A percentile compares a stretch with the other conserved stretches of the same genome.
Conservation (phyloP, 2,797 vertebrate species). For the Silurus lanzhouensis region DNA sequence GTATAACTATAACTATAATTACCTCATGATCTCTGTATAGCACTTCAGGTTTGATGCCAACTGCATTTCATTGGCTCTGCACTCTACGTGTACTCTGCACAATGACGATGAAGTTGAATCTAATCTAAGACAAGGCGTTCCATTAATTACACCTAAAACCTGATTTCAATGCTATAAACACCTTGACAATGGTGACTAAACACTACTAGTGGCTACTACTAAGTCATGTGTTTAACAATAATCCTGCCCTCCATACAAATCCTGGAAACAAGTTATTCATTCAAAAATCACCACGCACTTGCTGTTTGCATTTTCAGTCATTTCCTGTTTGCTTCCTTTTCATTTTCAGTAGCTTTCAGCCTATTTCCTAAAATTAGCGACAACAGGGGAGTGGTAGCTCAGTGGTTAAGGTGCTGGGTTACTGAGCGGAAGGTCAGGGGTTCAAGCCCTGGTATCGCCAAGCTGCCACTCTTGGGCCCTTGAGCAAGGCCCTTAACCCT, state of each 20-base stretch:
- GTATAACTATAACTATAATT: no score
- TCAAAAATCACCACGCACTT: not conserved
- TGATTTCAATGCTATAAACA: not conserved
- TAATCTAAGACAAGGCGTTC: not conserved
- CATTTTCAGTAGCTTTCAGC: not conserved
- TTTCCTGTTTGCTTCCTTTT: constrained; percentile 22
- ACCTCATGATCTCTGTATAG: no score
- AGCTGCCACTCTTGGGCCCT: no score
- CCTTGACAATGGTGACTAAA: not conserved
- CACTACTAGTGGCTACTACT: not conserved
- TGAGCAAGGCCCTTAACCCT: no score
- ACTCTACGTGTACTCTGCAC: no score
- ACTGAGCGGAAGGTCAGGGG: no score
- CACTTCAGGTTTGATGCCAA: no score
- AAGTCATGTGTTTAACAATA: no score
- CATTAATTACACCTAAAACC: not conserved
- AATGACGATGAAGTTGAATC: no score
- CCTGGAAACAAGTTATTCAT: not conserved
- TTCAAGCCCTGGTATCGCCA: no score
- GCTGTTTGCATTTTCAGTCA: not conserved
- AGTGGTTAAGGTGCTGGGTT: no score
- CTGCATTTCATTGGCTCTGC: no score
- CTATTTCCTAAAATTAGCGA: not conserved
- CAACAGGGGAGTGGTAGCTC: not conserved
- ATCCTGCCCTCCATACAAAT: not conserved